Conservation (phyloP, 1,140 invertebrate species). For the Scaptomyza graminum region DNA sequence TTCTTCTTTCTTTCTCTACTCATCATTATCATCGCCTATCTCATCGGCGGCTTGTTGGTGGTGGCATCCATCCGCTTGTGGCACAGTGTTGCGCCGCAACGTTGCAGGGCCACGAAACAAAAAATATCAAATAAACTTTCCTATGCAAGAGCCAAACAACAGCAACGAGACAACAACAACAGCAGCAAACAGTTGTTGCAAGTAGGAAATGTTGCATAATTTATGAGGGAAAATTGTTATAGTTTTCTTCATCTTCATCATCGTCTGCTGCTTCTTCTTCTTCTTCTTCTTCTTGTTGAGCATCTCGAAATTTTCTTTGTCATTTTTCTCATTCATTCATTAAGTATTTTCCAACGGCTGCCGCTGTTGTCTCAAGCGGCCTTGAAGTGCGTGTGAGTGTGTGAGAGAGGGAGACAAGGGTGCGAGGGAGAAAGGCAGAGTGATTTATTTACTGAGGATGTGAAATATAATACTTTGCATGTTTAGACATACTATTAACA, state of each 20-base stretch:
- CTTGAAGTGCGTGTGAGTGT: slow-evolving; percentile 15
- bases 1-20: slow-evolving; percentile 9
- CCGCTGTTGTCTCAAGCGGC: slow-evolving; percentile 9
- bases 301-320: slow-evolving; percentile 24
- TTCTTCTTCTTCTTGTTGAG: slow-evolving; percentile 8
- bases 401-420: neutral
- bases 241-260: slow-evolving; percentile 35
- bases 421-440: neutral
- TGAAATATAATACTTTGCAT: neutral
- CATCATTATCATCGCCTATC: slow-evolving; percentile 7
- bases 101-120: slow-evolving; percentile 44
- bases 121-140: neutral
- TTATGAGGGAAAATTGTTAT: slow-evolving; percentile 78
- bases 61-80: slow-evolving; percentile 37
- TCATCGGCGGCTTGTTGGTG: neutral
- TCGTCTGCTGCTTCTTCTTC: no score
- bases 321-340: slow-evolving; percentile 14
- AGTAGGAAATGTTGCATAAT: slow-evolving; percentile 79
- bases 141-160: slow-evolving; percentile 26
- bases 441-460: neutral
- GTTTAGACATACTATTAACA: no score
- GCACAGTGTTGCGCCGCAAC: slow-evolving; percentile 4
- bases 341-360: slow-evolving; percentile 14
- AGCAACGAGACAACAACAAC: slow-evolving; percentile 18
- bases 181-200: slow-evolving; percentile 36